These are phyloP conservation scores for Kryptopterus vitreolus DNA, from an alignment of 2,797 vertebrate species.

Conservation along the genomic window DNA sequence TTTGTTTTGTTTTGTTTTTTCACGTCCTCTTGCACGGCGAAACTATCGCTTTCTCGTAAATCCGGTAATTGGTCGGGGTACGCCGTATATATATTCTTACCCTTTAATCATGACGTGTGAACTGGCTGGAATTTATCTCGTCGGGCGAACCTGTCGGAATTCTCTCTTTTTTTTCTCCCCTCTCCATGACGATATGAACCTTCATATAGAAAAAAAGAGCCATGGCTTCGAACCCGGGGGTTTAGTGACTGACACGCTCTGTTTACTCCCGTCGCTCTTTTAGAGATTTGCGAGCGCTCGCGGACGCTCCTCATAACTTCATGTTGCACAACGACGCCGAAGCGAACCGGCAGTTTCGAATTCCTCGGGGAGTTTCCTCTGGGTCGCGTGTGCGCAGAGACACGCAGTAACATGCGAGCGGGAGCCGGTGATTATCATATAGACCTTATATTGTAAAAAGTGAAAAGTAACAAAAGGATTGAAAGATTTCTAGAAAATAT, in stretches of 20 bases:
- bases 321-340: neutral
- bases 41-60: conserved; percentile 27
- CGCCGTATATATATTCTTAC: too few relatives aligned
- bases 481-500: too few relatives aligned
- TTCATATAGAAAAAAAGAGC: too few relatives aligned
- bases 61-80: neutral
- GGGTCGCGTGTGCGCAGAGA: too few relatives aligned
- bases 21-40: conserved; percentile 10
- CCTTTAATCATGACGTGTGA: neutral
- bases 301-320: neutral
- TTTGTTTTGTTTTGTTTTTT: conserved; percentile 11
- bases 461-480: too few relatives aligned
- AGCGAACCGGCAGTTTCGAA: neutral
- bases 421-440: too few relatives aligned
- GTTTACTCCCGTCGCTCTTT: neutral
- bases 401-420: neutral
- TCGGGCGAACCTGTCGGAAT: too few relatives aligned
- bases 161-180: too few relatives aligned
- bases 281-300: neutral
- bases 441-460: too few relatives aligned
- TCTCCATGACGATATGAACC: too few relatives aligned
- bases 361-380: neutral
- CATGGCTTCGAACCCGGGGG: neutral
- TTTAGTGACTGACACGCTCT: neutral
- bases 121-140: too few relatives aligned